Conservation (phyloP, 2,113 vertebrate genomes). For the Meleagris gallopavo region DNA sequence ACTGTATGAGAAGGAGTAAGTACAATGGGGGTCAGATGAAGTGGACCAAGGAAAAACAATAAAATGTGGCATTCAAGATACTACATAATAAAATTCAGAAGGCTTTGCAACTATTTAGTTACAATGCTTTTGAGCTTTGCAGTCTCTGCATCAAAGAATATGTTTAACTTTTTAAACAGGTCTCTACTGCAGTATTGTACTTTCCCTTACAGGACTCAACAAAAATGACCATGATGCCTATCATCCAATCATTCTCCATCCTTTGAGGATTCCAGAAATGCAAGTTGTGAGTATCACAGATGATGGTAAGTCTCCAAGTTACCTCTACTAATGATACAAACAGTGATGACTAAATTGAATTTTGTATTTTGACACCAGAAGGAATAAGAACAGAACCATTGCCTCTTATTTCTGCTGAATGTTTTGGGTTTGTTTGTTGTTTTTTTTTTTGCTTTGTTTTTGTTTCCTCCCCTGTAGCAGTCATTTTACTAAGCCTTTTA, state of each 20-base stretch:
- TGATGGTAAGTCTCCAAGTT: slow-evolving; percentile 57
- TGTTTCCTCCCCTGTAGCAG: not conserved
- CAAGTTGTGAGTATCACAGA: slow-evolving; percentile 12
- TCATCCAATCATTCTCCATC: slow-evolving; percentile 75
- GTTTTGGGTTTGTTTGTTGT: not conserved
- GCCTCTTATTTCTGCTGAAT: not conserved
- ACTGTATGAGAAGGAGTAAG: not conserved
- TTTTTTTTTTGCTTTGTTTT: not conserved
- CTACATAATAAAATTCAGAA: not conserved
- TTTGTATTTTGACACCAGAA: not conserved
- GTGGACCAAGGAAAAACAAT: not conserved
- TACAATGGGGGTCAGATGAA: not conserved
- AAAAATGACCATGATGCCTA: slow-evolving; percentile 53
- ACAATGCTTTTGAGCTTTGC: not conserved
- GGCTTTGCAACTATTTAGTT: not conserved
- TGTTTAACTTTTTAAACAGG: not conserved
- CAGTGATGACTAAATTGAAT: not conserved
- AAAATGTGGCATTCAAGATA: not conserved
- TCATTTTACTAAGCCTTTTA: not conserved
- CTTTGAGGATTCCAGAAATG: slow-evolving; percentile 71
- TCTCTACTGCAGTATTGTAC: not conserved
- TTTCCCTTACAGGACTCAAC: slow-evolving; percentile 62
- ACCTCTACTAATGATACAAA: not conserved
- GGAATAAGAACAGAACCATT: not conserved
- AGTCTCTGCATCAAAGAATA: not conserved